phyloP scores from a whole-genome alignment of 2,113 vertebrate genomes.

The Halcyon malimbica region DNA sequence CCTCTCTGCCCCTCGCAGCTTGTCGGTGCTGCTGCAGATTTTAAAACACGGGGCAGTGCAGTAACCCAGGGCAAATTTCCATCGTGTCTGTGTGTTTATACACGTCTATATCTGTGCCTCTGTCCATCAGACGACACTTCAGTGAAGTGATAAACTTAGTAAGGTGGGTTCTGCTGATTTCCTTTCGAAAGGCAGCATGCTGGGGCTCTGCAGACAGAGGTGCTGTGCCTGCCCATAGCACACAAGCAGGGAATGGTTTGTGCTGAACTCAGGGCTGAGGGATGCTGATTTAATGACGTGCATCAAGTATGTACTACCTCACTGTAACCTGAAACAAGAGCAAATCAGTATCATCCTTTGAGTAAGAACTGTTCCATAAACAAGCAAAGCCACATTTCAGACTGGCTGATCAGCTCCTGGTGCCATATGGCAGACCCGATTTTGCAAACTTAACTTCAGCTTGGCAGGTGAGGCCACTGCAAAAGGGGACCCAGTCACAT shows the following conservation, averaged over 20 bases:
- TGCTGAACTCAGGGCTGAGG: not conserved
- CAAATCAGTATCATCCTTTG: not conserved
- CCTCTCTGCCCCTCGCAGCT: not conserved
- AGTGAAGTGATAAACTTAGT: not conserved
- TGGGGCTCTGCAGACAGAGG: not conserved
- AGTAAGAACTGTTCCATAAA: not conserved
- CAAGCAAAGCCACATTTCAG: not conserved
- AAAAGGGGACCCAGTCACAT: not conserved
- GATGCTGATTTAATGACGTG: not conserved
- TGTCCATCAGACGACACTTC: not conserved
- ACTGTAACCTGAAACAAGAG: not conserved
- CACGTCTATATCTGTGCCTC: not conserved
- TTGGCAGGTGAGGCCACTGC: not conserved
- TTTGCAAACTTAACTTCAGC: constrained; percentile 22
- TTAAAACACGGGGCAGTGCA: not conserved
- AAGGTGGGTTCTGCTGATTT: not conserved
- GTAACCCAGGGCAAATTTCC: not conserved
- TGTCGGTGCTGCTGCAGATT: not conserved
- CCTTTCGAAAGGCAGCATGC: accelerated
- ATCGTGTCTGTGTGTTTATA: not conserved
- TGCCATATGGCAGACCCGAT: not conserved
- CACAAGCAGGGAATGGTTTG: not conserved
- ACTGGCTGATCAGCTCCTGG: not conserved
- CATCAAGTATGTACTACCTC: not conserved
- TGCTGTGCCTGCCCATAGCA: not conserved